These are phyloP conservation scores for Geophilus truncorum DNA, from an alignment of 2,888 invertebrate species.

Conservation along the genomic window DNA sequence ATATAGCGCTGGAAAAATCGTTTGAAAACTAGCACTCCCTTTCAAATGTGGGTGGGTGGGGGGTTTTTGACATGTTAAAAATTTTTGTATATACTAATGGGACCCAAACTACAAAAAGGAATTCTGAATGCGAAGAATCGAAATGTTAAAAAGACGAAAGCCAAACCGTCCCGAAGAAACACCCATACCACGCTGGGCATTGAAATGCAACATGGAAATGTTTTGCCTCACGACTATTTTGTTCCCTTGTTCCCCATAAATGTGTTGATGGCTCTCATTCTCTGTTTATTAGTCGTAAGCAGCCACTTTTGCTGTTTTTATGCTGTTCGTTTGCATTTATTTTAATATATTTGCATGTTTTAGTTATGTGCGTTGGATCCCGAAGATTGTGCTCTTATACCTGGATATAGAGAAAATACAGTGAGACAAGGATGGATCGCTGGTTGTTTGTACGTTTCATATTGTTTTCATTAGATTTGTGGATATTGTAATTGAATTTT, in stretches of 20 bases:
- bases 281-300: not conserved
- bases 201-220: not conserved
- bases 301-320: not conserved
- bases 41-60: not conserved
- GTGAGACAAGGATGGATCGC: not conserved
- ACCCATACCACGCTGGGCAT: not conserved
- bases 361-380: constrained; percentile 1
- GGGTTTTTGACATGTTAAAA: not conserved
- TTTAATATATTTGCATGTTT: not conserved
- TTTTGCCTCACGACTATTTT: not conserved
- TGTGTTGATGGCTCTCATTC: not conserved
- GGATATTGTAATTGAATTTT: not conserved
- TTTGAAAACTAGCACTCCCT: not conserved
- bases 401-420: not conserved
- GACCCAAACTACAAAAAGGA: not conserved
- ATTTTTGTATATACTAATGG: not conserved
- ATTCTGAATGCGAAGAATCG: not conserved
- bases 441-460: not conserved
- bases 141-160: not conserved
- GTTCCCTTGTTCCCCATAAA: not conserved
- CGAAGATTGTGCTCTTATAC: not conserved
- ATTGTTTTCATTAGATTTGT: not conserved
- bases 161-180: not conserved
- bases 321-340: not conserved
- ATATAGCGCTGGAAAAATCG: not conserved